Percentiles rank a stretch among this genome's conserved stretches.
Evolutionary conservation across 35 echinoderm and acorn worm species (phyloP).

Genomic region (Diadema setosum): DNA sequence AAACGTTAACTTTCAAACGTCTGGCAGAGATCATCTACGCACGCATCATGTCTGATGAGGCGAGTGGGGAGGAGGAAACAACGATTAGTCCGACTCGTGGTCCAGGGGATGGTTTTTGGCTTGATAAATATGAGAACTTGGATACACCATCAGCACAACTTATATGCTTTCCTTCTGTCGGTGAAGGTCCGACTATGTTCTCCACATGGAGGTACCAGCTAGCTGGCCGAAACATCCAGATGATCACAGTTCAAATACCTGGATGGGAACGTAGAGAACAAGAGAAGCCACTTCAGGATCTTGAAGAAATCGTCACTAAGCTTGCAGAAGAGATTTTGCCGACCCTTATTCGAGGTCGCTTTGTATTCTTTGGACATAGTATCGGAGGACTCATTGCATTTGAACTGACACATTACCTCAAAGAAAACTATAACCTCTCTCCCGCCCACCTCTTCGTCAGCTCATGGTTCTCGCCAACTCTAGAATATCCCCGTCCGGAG

Average conservation of each 20-base stretch:
- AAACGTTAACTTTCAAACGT: slow-evolving; percentile 44
- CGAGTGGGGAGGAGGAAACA: slow-evolving; percentile 44
- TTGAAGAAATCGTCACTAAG: slow-evolving; percentile 61
- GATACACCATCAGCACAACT: slow-evolving; percentile 60
- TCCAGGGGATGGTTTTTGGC: slow-evolving; percentile 56
- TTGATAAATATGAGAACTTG: slow-evolving; percentile 49
- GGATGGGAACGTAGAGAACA: slow-evolving; percentile 93
- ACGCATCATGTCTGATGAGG: slow-evolving; percentile 40
- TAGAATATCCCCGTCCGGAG: slow-evolving; percentile 83
- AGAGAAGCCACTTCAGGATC: slow-evolving; percentile 67
- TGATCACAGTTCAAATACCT: slow-evolving; percentile 72
- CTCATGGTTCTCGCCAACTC: slow-evolving; percentile 92
- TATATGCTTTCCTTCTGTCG: slow-evolving; percentile 87
- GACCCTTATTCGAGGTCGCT: slow-evolving; percentile 50
- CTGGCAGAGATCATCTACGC: slow-evolving; percentile 70
- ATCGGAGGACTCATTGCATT: slow-evolving; percentile 84
- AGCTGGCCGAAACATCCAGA: slow-evolving; percentile 59
- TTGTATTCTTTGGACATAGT: slow-evolving; percentile 93
- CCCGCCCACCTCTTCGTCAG: slow-evolving; percentile 78
- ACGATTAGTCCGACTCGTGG: not conserved
- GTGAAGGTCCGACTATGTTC: slow-evolving; percentile 83
- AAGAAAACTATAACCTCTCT: slow-evolving; percentile 62
- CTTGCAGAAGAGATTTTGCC: slow-evolving; percentile 71
- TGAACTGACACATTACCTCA: slow-evolving; percentile 76
- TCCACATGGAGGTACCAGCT: slow-evolving; percentile 62